Evolutionary conservation across 1,140 invertebrate species (phyloP), one percentile per base, ranked within the genome.

Genomic region (Dolichoris vasculosae): DNA sequence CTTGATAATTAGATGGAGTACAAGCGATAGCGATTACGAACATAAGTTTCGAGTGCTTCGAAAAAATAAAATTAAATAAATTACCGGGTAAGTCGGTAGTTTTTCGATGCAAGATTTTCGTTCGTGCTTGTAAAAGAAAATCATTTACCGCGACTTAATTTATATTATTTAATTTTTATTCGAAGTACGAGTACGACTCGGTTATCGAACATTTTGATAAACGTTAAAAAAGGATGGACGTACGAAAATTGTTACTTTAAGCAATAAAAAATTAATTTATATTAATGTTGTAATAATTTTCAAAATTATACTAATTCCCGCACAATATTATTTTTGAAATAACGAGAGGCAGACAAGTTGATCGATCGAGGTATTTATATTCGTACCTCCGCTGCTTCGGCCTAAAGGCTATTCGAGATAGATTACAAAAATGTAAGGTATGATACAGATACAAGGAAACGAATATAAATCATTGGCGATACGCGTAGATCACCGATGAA

Each of bases 371-470:
- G 77, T 40, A 85, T 75, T 79, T 55, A 67, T 79, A 71, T 69
- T 55, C 38, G n/a, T 38, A 35, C 63, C 11, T 43, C 20, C 26
- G 30, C 46, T 20, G 71, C 4, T n/a, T 73, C 26, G 35, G 35
- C 73, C 69, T 46, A 48, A 59, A 48, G 83, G 55, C 30, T 80
- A 17, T 32, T 43, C 51, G n/a, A 46, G 76, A 71, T 73, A 80
- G 75, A 84, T 71, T 84, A 73, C 77, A 73, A 51, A 84, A 84
- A 84, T 80, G 51, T 73, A 84, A 55, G 64, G 83, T 80, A 63
- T 46, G 32, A 40, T 80, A 73, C 64, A 73, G 64, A 79, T 73
- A 43, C 83, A 23, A 46, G 71, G 32, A 80, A 71, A 46, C 55
- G 67, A 23, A 59, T 78, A 80, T 84, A 71, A 40, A 84, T 79